phyloP scores from a whole-genome alignment of 2,113 vertebrate species.

The Brachypodius melanocephalos region DNA sequence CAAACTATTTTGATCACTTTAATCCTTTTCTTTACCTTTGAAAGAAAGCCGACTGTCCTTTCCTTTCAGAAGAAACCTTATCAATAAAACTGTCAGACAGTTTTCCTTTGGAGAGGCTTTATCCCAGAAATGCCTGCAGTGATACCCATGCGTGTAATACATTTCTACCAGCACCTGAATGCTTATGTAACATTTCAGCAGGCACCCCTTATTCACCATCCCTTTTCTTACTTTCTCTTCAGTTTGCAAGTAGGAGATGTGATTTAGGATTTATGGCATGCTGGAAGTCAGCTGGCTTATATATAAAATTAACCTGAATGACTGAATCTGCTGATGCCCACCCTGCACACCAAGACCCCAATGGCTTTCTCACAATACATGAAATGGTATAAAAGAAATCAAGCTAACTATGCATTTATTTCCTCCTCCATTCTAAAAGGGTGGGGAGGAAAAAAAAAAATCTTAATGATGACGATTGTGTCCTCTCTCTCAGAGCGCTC shows the following conservation, averaged over 20 bases:
- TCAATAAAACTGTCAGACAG: slow-evolving; percentile 1
- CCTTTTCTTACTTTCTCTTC: not conserved
- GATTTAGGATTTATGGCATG: not conserved
- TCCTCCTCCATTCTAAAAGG: not conserved
- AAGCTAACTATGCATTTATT: not conserved
- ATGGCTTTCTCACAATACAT: not conserved
- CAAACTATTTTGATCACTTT: slow-evolving; percentile 53
- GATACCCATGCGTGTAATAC: not conserved
- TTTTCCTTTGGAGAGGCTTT: slow-evolving; percentile 27
- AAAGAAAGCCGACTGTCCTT: not conserved
- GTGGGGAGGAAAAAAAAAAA: not conserved
- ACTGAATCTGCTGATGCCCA: not conserved
- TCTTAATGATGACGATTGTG: not conserved
- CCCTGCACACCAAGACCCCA: not conserved
- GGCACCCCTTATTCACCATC: not conserved
- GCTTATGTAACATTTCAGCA: not conserved
- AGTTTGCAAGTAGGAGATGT: not conserved
- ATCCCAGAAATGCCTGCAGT: slow-evolving; percentile 11
- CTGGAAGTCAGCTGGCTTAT: not conserved
- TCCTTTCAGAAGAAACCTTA: not conserved
- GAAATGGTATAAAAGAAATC: not conserved
- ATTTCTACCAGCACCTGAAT: not conserved
- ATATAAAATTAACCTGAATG: not conserved
- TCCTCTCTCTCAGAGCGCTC: fast-evolving
- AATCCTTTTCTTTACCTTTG: slow-evolving; percentile 13